These are phyloP conservation scores for sheep (Ovis aries) DNA, from an alignment of 2,113 vertebrate species.

Conservation along the genomic window ARS-UI_Ramb_v3.0 NC_056076.1:705001-705500, in stretches of 20 bases:
- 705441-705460: slow-evolving; percentile 75
- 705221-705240: slow-evolving; percentile 1
- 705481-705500: slow-evolving; percentile 76
- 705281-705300: neutral
- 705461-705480: slow-evolving; percentile 76
- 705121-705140: neutral
- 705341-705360: slow-evolving; percentile 23
- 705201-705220: neutral
- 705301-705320: neutral
- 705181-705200: neutral
- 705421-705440: slow-evolving; percentile 82
- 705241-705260: neutral
- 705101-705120: too few relatives aligned
- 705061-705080: too few relatives aligned
- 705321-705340: neutral
- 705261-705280: slow-evolving; percentile 18
- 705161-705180: neutral
- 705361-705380: slow-evolving; percentile 19
- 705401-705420: slow-evolving; percentile 76
- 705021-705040: neutral
- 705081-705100: neutral
- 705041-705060: neutral
- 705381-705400: slow-evolving; percentile 28
- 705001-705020: neutral
- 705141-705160: neutral